These are phyloP conservation scores for Syngnathus typhle DNA, from an alignment of 2,113 vertebrate genomes.

Conservation along the genomic window DNA sequence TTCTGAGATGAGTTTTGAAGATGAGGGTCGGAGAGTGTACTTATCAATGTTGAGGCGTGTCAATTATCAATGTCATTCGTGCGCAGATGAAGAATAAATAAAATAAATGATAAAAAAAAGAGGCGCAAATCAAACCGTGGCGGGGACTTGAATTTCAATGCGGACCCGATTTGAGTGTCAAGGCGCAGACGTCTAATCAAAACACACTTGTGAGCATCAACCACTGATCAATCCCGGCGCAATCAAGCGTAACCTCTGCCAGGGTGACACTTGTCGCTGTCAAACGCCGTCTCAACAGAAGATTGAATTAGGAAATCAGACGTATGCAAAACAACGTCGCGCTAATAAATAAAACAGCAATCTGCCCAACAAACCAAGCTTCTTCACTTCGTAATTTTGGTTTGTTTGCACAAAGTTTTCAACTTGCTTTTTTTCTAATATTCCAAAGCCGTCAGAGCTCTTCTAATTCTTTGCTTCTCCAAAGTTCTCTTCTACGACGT, in stretches of 20 bases:
- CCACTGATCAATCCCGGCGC: constrained; percentile 59
- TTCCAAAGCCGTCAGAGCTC: not conserved
- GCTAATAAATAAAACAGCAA: not conserved
- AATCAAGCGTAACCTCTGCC: constrained; percentile 61
- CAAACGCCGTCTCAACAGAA: constrained; percentile 11
- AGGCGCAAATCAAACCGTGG: constrained; percentile 43
- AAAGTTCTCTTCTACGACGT: no score
- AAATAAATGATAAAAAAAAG: not conserved
- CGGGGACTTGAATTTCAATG: constrained; percentile 58
- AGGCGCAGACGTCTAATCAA: constrained; percentile 63
- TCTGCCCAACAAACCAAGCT: not conserved
- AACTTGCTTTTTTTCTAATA: not conserved
- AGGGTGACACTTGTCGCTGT: constrained; percentile 59
- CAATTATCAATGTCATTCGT: constrained; percentile 51
- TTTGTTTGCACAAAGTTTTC: not conserved
- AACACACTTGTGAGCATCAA: constrained; percentile 61
- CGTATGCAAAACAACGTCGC: constrained; percentile 11
- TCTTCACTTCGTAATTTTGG: not conserved
- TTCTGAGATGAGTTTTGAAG: constrained; percentile 18
- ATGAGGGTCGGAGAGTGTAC: constrained; percentile 11
- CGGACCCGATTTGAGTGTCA: constrained; percentile 51
- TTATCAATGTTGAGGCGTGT: constrained; percentile 39
- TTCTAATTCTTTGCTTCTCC: not conserved
- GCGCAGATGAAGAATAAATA: constrained; percentile 39
- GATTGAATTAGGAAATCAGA: constrained; percentile 22